A percentile compares a stretch with the other conserved stretches of the same genome.
These are phyloP conservation scores for Rafetus swinhoei DNA, from an alignment of 2,113 vertebrate species.

Conservation along the genomic window DNA sequence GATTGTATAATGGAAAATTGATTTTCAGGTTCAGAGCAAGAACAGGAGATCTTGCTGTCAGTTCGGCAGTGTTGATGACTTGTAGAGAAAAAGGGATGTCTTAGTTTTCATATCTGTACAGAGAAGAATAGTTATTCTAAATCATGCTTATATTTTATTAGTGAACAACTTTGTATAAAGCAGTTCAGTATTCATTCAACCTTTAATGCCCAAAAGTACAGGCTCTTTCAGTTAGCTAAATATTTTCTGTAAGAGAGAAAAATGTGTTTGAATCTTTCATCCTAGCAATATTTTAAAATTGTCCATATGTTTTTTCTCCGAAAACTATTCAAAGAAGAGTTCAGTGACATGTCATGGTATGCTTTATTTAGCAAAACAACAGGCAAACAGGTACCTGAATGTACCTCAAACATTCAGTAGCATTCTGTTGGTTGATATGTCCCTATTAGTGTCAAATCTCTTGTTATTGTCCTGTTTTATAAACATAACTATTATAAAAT, in stretches of 20 bases:
- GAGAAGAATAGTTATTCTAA: neutral
- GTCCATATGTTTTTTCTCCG: neutral
- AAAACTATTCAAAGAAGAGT: neutral
- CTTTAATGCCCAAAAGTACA: neutral
- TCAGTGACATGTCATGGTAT: neutral
- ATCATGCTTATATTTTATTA: neutral
- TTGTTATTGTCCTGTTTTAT: neutral
- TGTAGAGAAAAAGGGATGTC: accelerated
- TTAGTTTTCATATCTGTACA: neutral
- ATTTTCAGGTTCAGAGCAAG: slow-evolving; percentile 6
- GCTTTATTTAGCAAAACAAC: neutral
- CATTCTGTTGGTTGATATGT: neutral
- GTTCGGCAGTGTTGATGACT: neutral
- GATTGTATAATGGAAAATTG: neutral
- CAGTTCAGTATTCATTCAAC: neutral
- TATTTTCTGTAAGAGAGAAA: neutral
- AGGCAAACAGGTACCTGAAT: neutral
- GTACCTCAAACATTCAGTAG: neutral
- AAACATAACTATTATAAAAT: neutral
- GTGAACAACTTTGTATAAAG: neutral
- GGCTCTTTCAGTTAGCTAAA: neutral
- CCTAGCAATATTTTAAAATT: neutral
- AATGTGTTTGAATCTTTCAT: neutral
- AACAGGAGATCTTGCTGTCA: neutral
- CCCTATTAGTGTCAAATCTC: neutral